phyloP scores from a whole-genome alignment of 2,113 vertebrate species.

The Ahaetulla prasina region DNA sequence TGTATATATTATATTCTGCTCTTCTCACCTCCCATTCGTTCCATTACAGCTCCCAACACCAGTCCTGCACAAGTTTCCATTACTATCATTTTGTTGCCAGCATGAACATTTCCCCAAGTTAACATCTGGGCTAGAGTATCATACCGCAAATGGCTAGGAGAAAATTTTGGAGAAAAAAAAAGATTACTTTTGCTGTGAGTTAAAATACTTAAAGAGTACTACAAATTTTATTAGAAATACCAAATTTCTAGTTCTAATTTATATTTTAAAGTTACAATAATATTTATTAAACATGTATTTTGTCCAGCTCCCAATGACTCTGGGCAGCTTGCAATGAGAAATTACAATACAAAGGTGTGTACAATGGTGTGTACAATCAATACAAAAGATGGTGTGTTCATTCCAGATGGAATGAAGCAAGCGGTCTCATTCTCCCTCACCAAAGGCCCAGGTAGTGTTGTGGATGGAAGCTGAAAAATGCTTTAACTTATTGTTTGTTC shows the following conservation, averaged over 20 bases:
- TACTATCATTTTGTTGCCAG: conserved; percentile 90
- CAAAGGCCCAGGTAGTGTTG: not conserved
- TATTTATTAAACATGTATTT: not conserved
- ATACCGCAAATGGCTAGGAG: conserved; percentile 84
- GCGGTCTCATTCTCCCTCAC: not conserved
- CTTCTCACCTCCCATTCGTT: conserved; percentile 88
- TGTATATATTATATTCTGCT: rapidly evolving
- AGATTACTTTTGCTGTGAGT: not conserved
- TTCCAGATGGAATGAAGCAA: not conserved
- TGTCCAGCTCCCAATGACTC: not conserved
- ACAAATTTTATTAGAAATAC: not conserved
- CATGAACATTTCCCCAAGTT: conserved; percentile 87
- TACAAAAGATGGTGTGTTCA: not conserved
- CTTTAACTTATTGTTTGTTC: not conserved
- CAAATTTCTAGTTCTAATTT: not conserved
- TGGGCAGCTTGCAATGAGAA: not conserved
- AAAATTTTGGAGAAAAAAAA: not conserved
- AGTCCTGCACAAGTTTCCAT: conserved; percentile 93
- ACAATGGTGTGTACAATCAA: no score
- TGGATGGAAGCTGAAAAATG: not conserved
- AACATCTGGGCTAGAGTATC: conserved; percentile 95
- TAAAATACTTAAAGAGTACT: not conserved
- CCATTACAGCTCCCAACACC: conserved; percentile 90
- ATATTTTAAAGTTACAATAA: not conserved
- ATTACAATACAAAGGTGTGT: no score